Conservation (phyloP, 1,140 invertebrate species). For the Lasioglossum baleicum region DNA sequence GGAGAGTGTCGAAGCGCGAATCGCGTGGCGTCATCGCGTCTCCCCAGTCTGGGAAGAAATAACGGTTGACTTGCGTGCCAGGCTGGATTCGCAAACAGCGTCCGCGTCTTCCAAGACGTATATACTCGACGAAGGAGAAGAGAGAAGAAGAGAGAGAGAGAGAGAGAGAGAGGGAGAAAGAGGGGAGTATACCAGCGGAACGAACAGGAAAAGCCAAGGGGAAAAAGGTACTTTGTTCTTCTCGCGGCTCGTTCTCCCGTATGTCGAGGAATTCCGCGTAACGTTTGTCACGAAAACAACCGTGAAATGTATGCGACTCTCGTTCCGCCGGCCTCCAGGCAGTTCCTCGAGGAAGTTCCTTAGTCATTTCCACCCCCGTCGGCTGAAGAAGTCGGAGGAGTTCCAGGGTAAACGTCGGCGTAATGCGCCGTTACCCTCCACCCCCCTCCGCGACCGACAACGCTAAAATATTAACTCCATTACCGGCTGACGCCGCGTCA, state of each 20-base stretch:
- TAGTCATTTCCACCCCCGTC: conserved; percentile 47
- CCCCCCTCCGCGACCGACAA: neutral
- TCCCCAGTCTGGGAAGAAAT: conserved; percentile 5
- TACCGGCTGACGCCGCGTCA: conserved; percentile 52
- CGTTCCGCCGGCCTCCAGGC: conserved; percentile 30
- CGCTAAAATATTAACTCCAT: conserved; percentile 68
- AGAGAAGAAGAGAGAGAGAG: too few species aligned
- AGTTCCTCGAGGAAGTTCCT: conserved; percentile 45
- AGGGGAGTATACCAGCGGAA: neutral
- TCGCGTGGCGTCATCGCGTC: neutral
- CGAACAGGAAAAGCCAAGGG: neutral
- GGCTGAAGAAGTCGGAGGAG: neutral
- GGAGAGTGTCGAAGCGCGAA: conserved; percentile 42
- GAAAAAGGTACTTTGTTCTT: conserved; percentile 59
- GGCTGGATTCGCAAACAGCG: conserved; percentile 34
- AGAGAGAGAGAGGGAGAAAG: too few species aligned
- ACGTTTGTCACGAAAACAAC: conserved; percentile 66
- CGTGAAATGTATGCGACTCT: conserved; percentile 63
- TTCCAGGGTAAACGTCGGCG: conserved; percentile 33
- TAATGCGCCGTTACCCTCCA: conserved; percentile 13
- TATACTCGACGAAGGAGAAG: too few species aligned
- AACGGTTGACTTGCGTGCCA: conserved; percentile 42
- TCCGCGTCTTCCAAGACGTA: neutral
- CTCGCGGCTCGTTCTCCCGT: conserved; percentile 51
- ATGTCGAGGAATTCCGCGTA: conserved; percentile 58